These are phyloP conservation scores for Phortica okadai DNA, from an alignment of 2,888 invertebrate species.

Conservation along the genomic window DNA sequence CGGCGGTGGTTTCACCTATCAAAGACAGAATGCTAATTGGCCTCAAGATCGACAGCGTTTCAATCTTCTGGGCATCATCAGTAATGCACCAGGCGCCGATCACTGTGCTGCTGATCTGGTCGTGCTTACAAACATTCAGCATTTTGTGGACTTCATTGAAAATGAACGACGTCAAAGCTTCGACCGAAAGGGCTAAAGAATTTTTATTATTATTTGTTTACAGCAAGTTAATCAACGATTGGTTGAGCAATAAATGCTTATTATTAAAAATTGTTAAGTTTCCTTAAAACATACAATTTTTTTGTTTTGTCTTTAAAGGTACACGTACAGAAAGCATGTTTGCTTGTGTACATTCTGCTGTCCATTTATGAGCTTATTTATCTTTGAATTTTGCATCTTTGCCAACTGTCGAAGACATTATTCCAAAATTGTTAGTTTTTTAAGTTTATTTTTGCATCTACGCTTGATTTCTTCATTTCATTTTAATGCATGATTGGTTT, in stretches of 20 bases:
- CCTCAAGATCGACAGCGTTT: slow-evolving; percentile 40
- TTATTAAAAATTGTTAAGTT: not conserved
- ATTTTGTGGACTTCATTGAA: slow-evolving; percentile 49
- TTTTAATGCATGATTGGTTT: not conserved
- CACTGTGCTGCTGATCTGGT: slow-evolving; percentile 58
- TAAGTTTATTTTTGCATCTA: not conserved
- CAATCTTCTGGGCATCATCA: slow-evolving; percentile 56
- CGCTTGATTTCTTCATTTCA: not conserved
- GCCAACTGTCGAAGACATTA: not conserved
- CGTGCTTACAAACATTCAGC: slow-evolving; percentile 56
- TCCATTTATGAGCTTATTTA: not conserved
- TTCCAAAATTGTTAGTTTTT: not conserved
- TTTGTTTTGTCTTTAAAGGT: not conserved
- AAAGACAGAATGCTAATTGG: slow-evolving; percentile 27
- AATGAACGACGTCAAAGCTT: not conserved
- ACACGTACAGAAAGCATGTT: not conserved
- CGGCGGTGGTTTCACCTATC: slow-evolving; percentile 59
- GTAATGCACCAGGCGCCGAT: slow-evolving; percentile 62
- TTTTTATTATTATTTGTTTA: not conserved
- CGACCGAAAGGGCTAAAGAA: not conserved
- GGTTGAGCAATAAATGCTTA: not conserved
- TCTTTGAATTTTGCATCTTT: not conserved
- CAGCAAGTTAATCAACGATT: not conserved
- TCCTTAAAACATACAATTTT: not conserved
- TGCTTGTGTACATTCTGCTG: not conserved